Evolutionary conservation across 1,140 invertebrate species (phyloP).

Genomic region (Scaptodrosophila lebanonensis): DNA sequence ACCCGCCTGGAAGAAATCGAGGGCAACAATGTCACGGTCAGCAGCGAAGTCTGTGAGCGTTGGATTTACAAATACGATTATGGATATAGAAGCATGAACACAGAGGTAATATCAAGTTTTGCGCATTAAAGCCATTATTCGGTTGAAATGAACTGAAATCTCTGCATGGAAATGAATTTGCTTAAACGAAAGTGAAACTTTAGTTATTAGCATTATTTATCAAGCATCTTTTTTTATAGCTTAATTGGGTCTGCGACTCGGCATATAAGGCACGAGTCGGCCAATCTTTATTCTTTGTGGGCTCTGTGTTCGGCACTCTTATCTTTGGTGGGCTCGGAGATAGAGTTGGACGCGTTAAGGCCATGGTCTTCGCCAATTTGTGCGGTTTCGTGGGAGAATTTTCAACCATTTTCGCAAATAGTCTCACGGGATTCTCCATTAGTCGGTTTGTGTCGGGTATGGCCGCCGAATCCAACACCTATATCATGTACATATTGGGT

Average conservation of each 20-base stretch:
- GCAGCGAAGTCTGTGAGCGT: slow-evolving; percentile 58
- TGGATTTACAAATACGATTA: slow-evolving; percentile 78
- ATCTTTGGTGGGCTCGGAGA: slow-evolving; percentile 80
- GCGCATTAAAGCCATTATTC: no score
- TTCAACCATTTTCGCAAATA: slow-evolving; percentile 77
- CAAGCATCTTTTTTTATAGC: slow-evolving; percentile 52
- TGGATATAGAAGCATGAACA: slow-evolving; percentile 79
- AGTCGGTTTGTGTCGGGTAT: slow-evolving; percentile 79
- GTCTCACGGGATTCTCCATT: slow-evolving; percentile 76
- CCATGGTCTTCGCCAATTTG: slow-evolving; percentile 78
- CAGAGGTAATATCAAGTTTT: slow-evolving; percentile 78
- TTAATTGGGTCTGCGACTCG: slow-evolving; percentile 80
- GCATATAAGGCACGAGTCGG: slow-evolving; percentile 79
- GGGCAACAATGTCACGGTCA: slow-evolving; percentile 34
- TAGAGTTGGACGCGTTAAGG: slow-evolving; percentile 79
- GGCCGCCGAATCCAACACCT: slow-evolving; percentile 80
- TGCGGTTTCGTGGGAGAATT: slow-evolving; percentile 79
- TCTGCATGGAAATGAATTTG: background rate
- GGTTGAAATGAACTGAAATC: no score
- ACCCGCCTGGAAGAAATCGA: slow-evolving; percentile 36
- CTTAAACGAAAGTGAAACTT: background rate
- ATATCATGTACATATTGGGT: slow-evolving; percentile 82
- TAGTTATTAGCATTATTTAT: background rate
- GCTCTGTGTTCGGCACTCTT: slow-evolving; percentile 80
- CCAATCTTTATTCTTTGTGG: slow-evolving; percentile 81